Evolutionary conservation across 2,888 invertebrate species (phyloP).

Genomic region (Sarcophaga rosellei): DNA sequence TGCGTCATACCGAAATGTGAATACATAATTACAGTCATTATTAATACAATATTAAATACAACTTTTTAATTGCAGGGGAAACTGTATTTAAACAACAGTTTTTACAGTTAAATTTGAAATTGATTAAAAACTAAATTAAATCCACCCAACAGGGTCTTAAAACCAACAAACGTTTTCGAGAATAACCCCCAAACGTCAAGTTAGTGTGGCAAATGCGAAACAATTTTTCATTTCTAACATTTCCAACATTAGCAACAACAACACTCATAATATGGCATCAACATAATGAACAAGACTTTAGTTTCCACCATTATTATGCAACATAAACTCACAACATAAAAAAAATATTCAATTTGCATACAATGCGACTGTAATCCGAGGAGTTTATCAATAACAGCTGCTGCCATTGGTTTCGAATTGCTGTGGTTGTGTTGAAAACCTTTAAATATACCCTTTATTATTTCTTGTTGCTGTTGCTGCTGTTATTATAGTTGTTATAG

Average conservation of each 20-base stretch:
- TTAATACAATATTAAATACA: too few relatives aligned
- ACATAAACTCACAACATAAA: background rate
- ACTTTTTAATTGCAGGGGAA: too few relatives aligned
- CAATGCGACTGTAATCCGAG: background rate
- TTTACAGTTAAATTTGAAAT: background rate
- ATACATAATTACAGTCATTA: too few relatives aligned
- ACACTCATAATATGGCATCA: background rate
- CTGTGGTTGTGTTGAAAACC: conserved; percentile 22
- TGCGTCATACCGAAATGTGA: too few relatives aligned
- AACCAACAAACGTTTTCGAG: background rate
- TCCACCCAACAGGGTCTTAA: background rate
- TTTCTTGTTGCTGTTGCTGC: too few relatives aligned
- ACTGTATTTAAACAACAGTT: too few relatives aligned
- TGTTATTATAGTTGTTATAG: background rate
- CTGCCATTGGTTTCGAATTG: background rate
- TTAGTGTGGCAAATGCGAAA: background rate
- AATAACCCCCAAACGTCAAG: background rate
- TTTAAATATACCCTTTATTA: conserved; percentile 1
- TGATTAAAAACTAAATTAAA: background rate
- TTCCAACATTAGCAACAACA: background rate
- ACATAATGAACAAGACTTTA: conserved; percentile 3
- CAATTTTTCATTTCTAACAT: background rate
- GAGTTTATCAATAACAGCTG: conserved; percentile 8
- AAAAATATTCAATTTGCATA: too few relatives aligned
- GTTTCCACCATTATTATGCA: conserved; percentile 2